Evolutionary conservation across 2,113 vertebrate genomes (phyloP), one percentile per base, ranked within the genome.

Genomic region (Perccottus glenii): DNA sequence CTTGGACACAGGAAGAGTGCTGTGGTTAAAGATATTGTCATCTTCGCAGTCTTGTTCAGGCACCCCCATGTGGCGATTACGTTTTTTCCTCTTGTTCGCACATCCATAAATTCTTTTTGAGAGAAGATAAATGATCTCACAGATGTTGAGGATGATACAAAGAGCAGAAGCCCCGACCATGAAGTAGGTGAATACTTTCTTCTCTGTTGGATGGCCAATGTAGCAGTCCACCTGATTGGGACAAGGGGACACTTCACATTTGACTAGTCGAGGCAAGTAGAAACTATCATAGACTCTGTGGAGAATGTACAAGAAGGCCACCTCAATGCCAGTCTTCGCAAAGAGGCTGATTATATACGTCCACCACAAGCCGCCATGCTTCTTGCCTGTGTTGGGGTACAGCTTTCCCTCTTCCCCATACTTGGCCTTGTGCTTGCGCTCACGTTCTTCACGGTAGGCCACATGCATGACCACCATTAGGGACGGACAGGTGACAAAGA

Each of bases 161-260:
- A 96, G 44, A 35, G 87, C 84, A 0, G 94, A 92, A 0, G 94
- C 94, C 11, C 92, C 91, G 0, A 96, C 94, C 95, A 96, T 96
- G 78, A 96, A 95, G 80, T 94, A 94, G 60, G 93, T 95, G 88
- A 96, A 96, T 59, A 96, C 74, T 73, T 92, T 96, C 86, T 96
- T 96, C 81, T 96, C 95, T 0, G 94, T 96, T 67, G 95, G 95
- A 5, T 93, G 91, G 32, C 94, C 91, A 11, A 95, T 93, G 88
- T 92, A 96, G 63, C 95, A 96, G 89, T 96, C 93, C 73, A 96
- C 94, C 0, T 76, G 36, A 61, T 95, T 94, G 70, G 94, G 95
- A 70, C 95, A 95, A 0, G 95, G 95, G 0, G 0, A 0, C 70
- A 90, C 70, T 0, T 90, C 68, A 61, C 95, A 96, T 80, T 94